phyloP scores from a whole-genome alignment of 2,797 vertebrate genomes.

The Synanceia verrucosa region DNA sequence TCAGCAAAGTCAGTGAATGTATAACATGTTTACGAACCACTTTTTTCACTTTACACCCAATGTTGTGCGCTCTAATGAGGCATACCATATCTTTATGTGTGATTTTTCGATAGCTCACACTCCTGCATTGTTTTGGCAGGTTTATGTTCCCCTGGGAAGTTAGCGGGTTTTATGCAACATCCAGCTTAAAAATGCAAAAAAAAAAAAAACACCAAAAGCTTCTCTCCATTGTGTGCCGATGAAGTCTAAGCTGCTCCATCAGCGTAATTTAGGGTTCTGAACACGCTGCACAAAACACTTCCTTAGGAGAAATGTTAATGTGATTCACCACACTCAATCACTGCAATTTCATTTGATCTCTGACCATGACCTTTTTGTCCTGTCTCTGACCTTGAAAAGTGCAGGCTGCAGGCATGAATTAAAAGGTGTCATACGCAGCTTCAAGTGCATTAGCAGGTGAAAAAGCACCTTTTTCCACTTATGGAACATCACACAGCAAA shows the following conservation, averaged over 20 bases:
- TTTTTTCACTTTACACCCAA: not conserved
- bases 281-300: not conserved
- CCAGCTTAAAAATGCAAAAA: not conserved
- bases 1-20: not conserved
- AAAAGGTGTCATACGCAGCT: constrained; percentile 10
- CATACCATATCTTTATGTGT: constrained; percentile 4
- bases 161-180: not conserved
- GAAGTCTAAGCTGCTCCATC: not conserved
- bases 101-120: not conserved
- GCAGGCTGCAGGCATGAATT: constrained; percentile 15
- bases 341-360: constrained; percentile 15
- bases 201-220: not conserved
- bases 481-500: not conserved
- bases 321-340: constrained; percentile 19
- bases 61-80: not conserved
- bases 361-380: not conserved
- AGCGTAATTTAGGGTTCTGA: not conserved
- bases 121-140: not conserved
- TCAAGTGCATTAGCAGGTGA: constrained; percentile 17
- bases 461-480: constrained; percentile 6
- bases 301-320: constrained; percentile 20
- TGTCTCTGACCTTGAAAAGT: not conserved
- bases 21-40: not conserved
- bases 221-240: not conserved
- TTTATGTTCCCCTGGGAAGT: not conserved